phyloP scores from a whole-genome alignment of 2,113 vertebrate species.

The Poecile atricapillus region DNA sequence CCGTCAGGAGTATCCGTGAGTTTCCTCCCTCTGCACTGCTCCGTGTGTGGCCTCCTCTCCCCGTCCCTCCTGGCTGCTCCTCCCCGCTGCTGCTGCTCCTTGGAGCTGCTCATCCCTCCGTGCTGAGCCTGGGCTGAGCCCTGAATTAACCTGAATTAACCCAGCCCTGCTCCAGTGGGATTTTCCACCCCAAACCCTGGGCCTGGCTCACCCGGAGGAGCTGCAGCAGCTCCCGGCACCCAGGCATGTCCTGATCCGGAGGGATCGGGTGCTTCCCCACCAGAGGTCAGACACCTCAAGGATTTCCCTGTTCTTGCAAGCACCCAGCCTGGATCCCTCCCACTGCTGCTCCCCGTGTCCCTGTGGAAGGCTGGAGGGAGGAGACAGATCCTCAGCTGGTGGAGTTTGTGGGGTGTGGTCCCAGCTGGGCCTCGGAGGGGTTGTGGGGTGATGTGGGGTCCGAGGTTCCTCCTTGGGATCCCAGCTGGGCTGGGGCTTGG shows the following conservation, averaged over 20 bases:
- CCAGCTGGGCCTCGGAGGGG: background rate
- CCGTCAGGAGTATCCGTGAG: conserved; percentile 81
- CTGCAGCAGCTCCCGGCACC: background rate
- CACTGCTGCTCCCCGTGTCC: fast-evolving
- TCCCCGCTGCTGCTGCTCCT: background rate
- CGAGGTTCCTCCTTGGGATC: background rate
- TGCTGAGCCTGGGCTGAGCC: background rate
- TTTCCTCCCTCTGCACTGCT: conserved; percentile 52
- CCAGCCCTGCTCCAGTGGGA: fast-evolving
- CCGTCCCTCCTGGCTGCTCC: background rate
- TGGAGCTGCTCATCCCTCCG: background rate
- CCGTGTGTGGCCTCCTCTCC: background rate
- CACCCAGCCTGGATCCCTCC: background rate
- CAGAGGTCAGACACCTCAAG: background rate
- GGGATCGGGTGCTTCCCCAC: background rate
- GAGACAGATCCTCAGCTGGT: background rate
- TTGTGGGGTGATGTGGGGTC: background rate
- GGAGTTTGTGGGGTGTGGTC: background rate
- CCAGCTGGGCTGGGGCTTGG: background rate
- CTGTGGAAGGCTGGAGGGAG: background rate
- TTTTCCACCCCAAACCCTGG: background rate
- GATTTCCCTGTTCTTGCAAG: background rate
- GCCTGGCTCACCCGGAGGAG: background rate
- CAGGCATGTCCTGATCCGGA: background rate
- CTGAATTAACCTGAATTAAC: background rate